Evolutionary conservation across 2,113 vertebrate genomes (phyloP).

Genomic region (Gracilinanus agilis): DNA sequence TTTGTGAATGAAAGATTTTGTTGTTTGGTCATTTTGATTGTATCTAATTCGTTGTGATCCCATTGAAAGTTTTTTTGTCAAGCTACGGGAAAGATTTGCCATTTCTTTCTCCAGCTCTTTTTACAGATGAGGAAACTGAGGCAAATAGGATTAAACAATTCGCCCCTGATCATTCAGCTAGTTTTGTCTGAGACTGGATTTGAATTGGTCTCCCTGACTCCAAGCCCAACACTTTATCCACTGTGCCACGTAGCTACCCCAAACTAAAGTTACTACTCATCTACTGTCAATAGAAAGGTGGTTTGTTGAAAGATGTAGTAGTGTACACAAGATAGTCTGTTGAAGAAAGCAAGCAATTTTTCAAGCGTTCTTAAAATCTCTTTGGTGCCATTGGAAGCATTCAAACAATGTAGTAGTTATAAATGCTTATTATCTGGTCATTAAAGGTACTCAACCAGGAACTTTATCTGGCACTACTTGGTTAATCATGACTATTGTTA

Average conservation of each 20-base stretch:
- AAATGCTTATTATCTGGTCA: slow-evolving; percentile 4
- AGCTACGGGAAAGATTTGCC: background rate
- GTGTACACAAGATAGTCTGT: slow-evolving; percentile 23
- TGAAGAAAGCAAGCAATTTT: slow-evolving; percentile 38
- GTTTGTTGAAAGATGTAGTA: slow-evolving; percentile 22
- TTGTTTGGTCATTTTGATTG: background rate
- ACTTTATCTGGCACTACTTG: slow-evolving; percentile 36
- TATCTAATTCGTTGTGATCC: background rate
- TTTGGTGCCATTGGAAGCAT: slow-evolving; percentile 37
- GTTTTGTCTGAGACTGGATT: background rate
- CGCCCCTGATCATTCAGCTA: background rate
- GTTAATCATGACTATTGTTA: slow-evolving; percentile 41
- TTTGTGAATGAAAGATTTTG: background rate
- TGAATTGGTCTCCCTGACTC: background rate
- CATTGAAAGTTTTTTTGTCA: background rate
- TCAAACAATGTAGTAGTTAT: background rate
- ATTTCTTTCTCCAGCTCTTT: background rate
- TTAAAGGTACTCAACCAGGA: slow-evolving; percentile 36
- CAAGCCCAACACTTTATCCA: background rate
- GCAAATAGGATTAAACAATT: background rate
- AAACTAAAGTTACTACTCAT: background rate
- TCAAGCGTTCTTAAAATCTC: slow-evolving; percentile 33
- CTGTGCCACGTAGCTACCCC: background rate
- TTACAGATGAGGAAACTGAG: background rate
- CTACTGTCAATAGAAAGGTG: background rate